Evolutionary conservation across 2,797 vertebrate species (phyloP).

Genomic region (Clarias laeviceps): DNA sequence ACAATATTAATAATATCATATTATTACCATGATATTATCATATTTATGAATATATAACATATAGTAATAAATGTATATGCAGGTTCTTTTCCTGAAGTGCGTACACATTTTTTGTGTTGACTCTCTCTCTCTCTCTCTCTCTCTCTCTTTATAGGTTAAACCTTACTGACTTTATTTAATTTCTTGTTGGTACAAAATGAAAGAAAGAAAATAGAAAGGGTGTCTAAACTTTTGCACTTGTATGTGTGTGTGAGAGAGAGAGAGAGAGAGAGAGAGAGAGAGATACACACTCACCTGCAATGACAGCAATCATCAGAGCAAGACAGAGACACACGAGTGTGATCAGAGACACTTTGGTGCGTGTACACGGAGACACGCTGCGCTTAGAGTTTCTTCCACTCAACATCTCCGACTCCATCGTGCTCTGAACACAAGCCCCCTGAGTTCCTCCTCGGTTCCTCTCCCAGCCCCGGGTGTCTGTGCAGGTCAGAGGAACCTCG

Average conservation of each 20-base stretch:
- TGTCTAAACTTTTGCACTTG: not conserved
- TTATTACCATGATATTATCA: no score
- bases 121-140: no score
- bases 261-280: constrained; percentile 45
- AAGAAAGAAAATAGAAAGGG: not conserved
- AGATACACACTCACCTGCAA: constrained; percentile 78
- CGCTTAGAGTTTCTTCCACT: constrained; percentile 67
- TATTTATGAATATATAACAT: no score
- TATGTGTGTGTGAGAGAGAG: not conserved
- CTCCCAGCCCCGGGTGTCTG: not conserved
- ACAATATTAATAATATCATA: no score
- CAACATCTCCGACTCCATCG: constrained; percentile 74
- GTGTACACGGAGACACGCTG: constrained; percentile 63
- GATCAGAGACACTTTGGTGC: constrained; percentile 79
- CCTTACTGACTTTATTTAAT: not conserved
- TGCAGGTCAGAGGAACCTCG: constrained; percentile 4
- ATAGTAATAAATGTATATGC: no score
- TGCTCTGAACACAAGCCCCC: not conserved
- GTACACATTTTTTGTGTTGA: no score
- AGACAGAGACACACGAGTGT: constrained; percentile 75
- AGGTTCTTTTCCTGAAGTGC: no score
- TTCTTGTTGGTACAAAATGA: no score
- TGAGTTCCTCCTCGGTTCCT: constrained; percentile 8
- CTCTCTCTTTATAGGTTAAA: not conserved
- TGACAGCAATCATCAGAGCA: constrained; percentile 69